Evolutionary conservation across 1,140 invertebrate species (phyloP).

Genomic region (Rhagoletis pomonella): DNA sequence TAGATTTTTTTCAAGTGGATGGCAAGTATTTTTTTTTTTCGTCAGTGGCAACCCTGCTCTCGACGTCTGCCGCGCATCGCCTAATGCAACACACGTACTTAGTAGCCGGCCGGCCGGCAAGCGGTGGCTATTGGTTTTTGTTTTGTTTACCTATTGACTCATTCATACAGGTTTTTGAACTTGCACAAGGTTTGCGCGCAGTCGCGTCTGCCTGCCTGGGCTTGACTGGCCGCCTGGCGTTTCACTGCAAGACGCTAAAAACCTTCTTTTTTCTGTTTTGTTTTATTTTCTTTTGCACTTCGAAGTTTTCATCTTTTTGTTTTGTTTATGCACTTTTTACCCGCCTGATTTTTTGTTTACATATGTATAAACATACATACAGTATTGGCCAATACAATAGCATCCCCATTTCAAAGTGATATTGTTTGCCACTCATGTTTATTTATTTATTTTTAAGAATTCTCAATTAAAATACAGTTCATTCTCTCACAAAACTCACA

Average conservation of each 20-base stretch:
- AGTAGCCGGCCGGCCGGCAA: not conserved
- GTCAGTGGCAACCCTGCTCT: no score
- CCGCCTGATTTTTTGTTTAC: slow-evolving; percentile 39
- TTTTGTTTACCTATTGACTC: slow-evolving; percentile 38
- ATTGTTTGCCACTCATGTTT: no score
- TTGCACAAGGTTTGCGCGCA: slow-evolving; percentile 49
- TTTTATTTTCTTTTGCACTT: not conserved
- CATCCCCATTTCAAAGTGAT: no score
- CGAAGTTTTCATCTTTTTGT: not conserved
- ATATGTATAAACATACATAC: not conserved
- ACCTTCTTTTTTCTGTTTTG: slow-evolving; percentile 4
- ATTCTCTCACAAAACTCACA: no score
- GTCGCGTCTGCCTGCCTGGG: slow-evolving; percentile 17
- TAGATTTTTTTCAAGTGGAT: no score
- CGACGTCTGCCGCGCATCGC: slow-evolving; percentile 14
- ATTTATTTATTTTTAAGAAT: no score
- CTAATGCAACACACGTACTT: slow-evolving; percentile 24
- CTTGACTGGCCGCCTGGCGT: slow-evolving; percentile 29
- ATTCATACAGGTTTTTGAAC: slow-evolving; percentile 52
- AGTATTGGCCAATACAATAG: no score
- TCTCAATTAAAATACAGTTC: no score
- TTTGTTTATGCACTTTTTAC: slow-evolving; percentile 22
- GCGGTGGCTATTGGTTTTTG: slow-evolving; percentile 1
- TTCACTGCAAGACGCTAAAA: slow-evolving; percentile 21
- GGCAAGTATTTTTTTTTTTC: no score